Percentiles rank a stretch among this genome's conserved stretches.
Evolutionary conservation across 2,797 vertebrate genomes (phyloP).

Genomic region (Myotis planiceps): DNA sequence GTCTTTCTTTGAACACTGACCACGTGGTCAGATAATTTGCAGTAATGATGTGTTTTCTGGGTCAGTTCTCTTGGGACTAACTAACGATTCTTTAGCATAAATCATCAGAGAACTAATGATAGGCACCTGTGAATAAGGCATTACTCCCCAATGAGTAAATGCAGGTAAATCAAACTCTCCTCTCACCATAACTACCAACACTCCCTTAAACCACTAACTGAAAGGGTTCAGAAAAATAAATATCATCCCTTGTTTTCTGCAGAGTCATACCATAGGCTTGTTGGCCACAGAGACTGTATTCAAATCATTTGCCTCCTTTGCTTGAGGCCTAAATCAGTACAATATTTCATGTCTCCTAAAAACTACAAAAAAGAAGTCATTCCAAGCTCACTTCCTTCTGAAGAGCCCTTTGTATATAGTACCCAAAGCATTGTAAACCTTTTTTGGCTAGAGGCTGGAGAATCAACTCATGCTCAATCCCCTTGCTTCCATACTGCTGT

Average conservation of each 20-base stretch:
- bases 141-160: conserved; percentile 25
- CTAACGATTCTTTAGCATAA: conserved; percentile 49
- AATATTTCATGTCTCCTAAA: conserved; percentile 19
- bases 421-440: background rate
- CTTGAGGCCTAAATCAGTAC: background rate
- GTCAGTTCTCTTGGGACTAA: conserved; percentile 15
- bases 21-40: background rate
- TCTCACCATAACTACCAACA: background rate
- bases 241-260: background rate
- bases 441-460: background rate
- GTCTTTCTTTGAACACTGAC: background rate
- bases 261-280: background rate
- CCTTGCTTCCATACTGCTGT: background rate
- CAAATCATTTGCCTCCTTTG: background rate
- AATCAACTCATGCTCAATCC: background rate
- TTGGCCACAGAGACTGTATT: background rate
- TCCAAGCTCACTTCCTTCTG: conserved; percentile 21
- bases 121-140: background rate
- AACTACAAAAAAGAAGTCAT: background rate
- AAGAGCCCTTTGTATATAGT: background rate
- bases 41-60: conserved; percentile 7
- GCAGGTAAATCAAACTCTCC: background rate
- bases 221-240: conserved; percentile 54
- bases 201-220: conserved; percentile 27
- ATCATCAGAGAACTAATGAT: conserved; percentile 22